Percentiles rank a stretch among this genome's conserved stretches.
Evolutionary conservation across 53 echinoderm and acorn worm species (phyloP).

Genomic region (Crossaster papposus): DNA sequence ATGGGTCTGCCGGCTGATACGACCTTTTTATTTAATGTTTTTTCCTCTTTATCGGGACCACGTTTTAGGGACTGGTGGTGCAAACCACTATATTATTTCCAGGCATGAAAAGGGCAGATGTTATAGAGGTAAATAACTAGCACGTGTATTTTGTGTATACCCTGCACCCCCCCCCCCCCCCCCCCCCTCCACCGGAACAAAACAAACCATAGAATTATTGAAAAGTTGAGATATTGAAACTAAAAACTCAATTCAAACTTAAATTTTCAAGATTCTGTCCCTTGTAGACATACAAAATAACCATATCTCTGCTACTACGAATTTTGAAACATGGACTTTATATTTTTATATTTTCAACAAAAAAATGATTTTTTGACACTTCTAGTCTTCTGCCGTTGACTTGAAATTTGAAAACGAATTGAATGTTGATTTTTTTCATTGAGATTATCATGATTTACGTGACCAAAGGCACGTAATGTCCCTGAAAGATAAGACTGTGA

Average conservation of each 20-base stretch:
- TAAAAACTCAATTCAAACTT: too few relatives aligned
- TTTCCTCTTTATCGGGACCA: constrained; percentile 12
- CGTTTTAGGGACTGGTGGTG: background rate
- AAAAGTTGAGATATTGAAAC: too few relatives aligned
- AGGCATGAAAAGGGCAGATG: background rate
- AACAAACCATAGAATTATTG: too few relatives aligned
- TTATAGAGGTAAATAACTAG: background rate
- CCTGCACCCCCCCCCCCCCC: too few relatives aligned
- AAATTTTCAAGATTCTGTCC: too few relatives aligned
- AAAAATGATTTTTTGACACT: background rate
- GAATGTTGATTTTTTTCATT: background rate
- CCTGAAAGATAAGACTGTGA: background rate
- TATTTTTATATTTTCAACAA: too few relatives aligned
- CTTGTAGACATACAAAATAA: too few relatives aligned
- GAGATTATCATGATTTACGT: background rate
- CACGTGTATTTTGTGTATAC: too few relatives aligned
- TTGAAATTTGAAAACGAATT: background rate
- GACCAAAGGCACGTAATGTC: background rate
- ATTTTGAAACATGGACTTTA: too few relatives aligned
- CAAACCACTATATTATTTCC: background rate
- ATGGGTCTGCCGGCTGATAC: background rate
- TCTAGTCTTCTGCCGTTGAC: background rate
- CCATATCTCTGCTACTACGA: too few relatives aligned
- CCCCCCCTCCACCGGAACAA: too few relatives aligned
- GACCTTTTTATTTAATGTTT: background rate